Base-by-base conservation (phyloP, 2,888 invertebrate species). In the Rhabditophanes sp. region DNA sequence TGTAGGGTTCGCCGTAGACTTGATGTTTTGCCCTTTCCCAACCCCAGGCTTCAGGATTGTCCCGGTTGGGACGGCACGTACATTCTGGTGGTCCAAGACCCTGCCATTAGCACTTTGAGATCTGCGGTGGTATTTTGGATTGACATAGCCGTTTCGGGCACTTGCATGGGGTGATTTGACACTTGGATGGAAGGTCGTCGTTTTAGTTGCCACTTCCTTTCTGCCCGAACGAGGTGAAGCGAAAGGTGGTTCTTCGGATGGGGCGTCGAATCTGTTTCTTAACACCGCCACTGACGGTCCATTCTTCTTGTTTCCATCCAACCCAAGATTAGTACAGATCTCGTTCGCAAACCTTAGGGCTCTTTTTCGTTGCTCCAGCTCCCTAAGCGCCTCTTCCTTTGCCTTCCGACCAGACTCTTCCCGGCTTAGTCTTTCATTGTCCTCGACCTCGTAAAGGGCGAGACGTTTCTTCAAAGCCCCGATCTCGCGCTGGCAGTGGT, bases 41-140 rank as follows among this genome's bases (percentile, higher is more conserved):
- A n/a, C n/a, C n/a, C n/a, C n/a, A 0, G 90, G 87, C 64, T 87
- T 85, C 22, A 72, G 48, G 2, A 88, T 78, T 0, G 87, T 88
- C n/a, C 56, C 56, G 2, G 47, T 44, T 2, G 60, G 58, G 19
- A 57, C 48, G 11, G 41, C 35, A 30, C 49, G 27, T 3, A 36
- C n/a, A 4, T 56, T 52, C 33, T 59, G 54, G 30, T 59, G 60
- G 37, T 54, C 55, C 21, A 59, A 37, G 5, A 57, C 38, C 6
- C 57, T 42, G 6, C 30, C 39, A 11, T 33, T 29, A 24, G 30
- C 37, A 29, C 41, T 30, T n/a, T 36, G 36, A 17, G 45, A 48
- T 4, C 48, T 33, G 11, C 47, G 40, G 12, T 45, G 27, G 29
- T 15, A 23, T 27, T 17, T 17, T 5, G 29, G 29, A n/a, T 28